phyloP scores from a whole-genome alignment of 2,797 vertebrate genomes.

The Liparis tanakae region DNA sequence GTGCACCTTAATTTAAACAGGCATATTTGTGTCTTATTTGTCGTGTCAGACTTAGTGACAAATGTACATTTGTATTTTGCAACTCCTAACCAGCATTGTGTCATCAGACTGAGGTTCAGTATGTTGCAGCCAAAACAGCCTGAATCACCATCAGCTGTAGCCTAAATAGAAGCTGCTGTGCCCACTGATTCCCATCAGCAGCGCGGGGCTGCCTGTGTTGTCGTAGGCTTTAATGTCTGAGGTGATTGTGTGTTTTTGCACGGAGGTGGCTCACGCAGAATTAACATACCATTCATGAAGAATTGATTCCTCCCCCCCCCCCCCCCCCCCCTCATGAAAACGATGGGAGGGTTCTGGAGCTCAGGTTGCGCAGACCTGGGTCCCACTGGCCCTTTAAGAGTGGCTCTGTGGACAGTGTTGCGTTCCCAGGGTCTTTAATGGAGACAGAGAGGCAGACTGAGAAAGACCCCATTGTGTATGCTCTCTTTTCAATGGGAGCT shows the following conservation, averaged over 20 bases:
- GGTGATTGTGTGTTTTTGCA: constrained; percentile 37
- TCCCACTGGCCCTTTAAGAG: constrained; percentile 82
- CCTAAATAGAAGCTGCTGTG: constrained; percentile 52
- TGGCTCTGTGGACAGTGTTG: constrained; percentile 71
- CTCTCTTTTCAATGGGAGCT: constrained; percentile 79
- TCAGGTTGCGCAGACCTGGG: constrained; percentile 56
- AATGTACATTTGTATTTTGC: constrained; percentile 1
- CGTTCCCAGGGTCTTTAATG: constrained; percentile 87
- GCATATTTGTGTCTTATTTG: background rate
- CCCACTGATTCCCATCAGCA: constrained; percentile 40
- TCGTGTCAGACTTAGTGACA: background rate
- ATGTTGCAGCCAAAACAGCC: constrained; percentile 37
- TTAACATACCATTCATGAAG: constrained; percentile 51
- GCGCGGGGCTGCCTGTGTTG: background rate
- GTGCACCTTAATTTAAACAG: constrained; percentile 3
- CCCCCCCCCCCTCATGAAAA: constrained; percentile 46
- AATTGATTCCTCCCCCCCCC: constrained; percentile 57
- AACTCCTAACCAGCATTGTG: background rate
- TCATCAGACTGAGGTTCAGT: background rate
- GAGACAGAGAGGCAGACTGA: constrained; percentile 78
- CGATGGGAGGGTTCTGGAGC: constrained; percentile 37
- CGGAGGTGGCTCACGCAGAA: constrained; percentile 10
- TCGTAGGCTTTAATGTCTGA: constrained; percentile 35
- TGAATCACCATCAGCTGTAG: constrained; percentile 40
- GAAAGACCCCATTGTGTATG: constrained; percentile 86